These are phyloP conservation scores for Temnothorax curvispinosus DNA, from an alignment of 1,140 invertebrate genomes.

Conservation along the genomic window DNA sequence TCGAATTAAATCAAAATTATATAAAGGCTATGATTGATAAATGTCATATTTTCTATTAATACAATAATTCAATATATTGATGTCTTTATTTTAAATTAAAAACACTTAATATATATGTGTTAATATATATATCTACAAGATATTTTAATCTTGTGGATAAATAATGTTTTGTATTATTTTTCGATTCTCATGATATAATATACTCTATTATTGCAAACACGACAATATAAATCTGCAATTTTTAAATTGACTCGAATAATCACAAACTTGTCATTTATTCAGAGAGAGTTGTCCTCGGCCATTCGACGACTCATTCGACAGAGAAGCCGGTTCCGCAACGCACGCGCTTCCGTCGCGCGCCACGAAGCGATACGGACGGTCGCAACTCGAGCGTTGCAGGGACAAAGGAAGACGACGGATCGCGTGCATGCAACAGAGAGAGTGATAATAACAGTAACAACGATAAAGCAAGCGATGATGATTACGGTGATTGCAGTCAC, in stretches of 20 bases:
- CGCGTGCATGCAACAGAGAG: slow-evolving; percentile 38
- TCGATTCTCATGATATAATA: too few species aligned
- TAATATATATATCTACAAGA: too few species aligned
- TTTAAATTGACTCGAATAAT: background rate
- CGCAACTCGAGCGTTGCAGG: slow-evolving; percentile 74
- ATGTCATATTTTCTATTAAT: background rate
- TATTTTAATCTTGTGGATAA: too few species aligned
- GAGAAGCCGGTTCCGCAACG: slow-evolving; percentile 71
- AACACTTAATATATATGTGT: background rate
- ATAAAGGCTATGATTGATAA: background rate
- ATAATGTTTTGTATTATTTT: too few species aligned
- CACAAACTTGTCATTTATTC: slow-evolving; percentile 22
- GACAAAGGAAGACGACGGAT: slow-evolving; percentile 66
- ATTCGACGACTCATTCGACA: background rate
- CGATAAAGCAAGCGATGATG: slow-evolving; percentile 21
- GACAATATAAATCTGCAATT: background rate
- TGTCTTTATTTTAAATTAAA: background rate
- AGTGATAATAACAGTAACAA: slow-evolving; percentile 57
- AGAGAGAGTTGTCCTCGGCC: slow-evolving; percentile 56
- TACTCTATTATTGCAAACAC: background rate
- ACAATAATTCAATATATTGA: background rate
- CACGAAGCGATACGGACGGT: slow-evolving; percentile 65
- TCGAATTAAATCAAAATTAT: background rate
- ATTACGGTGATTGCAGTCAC: slow-evolving; percentile 15
- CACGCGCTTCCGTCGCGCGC: slow-evolving; percentile 69